Evolutionary conservation across 1,140 invertebrate species (phyloP).

Genomic region (Micrasema minimum): DNA sequence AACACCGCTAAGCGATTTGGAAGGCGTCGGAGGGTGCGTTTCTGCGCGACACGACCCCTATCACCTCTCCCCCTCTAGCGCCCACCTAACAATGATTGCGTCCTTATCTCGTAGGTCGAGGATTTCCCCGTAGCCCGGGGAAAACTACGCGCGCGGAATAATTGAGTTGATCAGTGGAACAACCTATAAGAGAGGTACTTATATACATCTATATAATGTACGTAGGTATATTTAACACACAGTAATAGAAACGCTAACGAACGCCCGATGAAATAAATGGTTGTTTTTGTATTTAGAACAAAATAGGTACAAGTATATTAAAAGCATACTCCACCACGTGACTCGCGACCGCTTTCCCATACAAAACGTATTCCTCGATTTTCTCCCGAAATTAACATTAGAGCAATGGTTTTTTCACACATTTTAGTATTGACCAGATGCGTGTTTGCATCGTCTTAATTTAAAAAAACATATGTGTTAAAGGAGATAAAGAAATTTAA

Average conservation of each 20-base stretch:
- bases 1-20: conserved; percentile 27
- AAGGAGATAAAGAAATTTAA: no score
- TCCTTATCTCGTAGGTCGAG: background rate
- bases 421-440: no score
- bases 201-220: conserved; percentile 22
- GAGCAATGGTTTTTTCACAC: no score
- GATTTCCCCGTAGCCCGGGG: conserved; percentile 19
- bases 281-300: no score
- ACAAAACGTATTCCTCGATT: no score
- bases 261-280: conserved; percentile 23
- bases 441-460: no score
- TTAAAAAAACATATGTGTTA: no score
- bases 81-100: background rate
- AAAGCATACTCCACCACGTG: no score
- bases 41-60: background rate
- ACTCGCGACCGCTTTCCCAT: no score
- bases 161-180: conserved; percentile 43
- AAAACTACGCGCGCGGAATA: conserved; percentile 41
- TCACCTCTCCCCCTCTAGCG: conserved; percentile 4
- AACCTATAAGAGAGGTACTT: no score
- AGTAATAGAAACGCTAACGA: conserved; percentile 36
- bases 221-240: conserved; percentile 12
- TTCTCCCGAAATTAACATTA: no score
- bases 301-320: no score
- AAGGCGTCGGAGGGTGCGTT: conserved; percentile 24